Evolutionary conservation across 2,888 invertebrate genomes (phyloP), one percentile per base, ranked within the genome.

Genomic region (Physocephala rufipes): DNA sequence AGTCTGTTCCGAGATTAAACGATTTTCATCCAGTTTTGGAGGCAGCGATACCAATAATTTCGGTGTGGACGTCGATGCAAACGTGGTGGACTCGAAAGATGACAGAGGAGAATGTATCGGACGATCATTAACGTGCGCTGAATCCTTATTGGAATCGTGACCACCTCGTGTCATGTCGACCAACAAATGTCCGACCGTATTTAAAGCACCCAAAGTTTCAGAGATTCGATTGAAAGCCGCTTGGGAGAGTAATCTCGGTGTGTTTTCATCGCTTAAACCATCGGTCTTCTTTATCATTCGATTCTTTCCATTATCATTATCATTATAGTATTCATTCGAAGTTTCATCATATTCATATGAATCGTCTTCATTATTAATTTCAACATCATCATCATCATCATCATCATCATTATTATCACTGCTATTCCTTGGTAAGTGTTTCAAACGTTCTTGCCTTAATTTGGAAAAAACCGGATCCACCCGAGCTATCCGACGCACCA

Each of bases 131-230:
- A n/a, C n/a, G 16, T 4, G 36, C 16, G 15, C 30, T 36, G 51
- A 30, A 19, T 68, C 49, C 2, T 12, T 64, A 15, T 45, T 73
- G 21, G 68, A n/a, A 24, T 73, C 70, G 15, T 68, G 83, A 1
- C 87, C 86, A 1, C 86, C 85, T 12, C 91, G 85, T 0, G 92
- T 94, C 89, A 94, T 93, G 79, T 94, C 94, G 0, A 95, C 93
- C 76, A 95, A 88, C 82, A 93, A 94, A 81, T 92, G 91, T 0
- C 95, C 95, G 0, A 95, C 93, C 1, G 95, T 94, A 77, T 95
- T 95, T 19, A 95, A 88, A 3, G 95, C 95, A 45, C 95, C 95
- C 47, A 90, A 81, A 0, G 90, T 90, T 82, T 90, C 90, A 0
- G 90, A 90, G 79, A 90, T 90, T 76, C 87, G 88, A 70, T 89